Evolutionary conservation across 2,888 invertebrate species (phyloP).

Genomic region (Dexiosoma caninum): DNA sequence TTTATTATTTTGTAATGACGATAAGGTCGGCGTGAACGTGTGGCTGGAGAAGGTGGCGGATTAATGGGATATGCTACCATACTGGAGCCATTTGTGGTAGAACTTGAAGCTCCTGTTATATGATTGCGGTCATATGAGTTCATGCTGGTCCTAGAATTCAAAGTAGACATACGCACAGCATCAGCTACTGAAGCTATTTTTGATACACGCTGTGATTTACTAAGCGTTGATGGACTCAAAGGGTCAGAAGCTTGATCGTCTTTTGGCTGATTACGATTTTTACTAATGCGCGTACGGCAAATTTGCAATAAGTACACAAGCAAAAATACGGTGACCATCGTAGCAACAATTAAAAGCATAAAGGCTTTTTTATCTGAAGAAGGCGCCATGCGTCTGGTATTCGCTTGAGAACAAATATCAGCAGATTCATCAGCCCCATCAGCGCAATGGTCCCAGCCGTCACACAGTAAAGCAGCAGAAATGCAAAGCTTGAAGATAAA

Average conservation of each 20-base stretch:
- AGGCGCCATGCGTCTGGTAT: constrained; percentile 78
- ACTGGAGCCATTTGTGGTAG: constrained; percentile 78
- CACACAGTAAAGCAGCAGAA: constrained; percentile 83
- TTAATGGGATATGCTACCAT: constrained; percentile 87
- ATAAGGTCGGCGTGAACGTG: constrained; percentile 87
- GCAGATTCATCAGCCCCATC: constrained; percentile 89
- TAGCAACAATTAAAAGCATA: constrained; percentile 80
- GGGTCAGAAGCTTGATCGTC: constrained; percentile 84
- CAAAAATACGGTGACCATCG: constrained; percentile 80
- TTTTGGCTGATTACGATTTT: constrained; percentile 79
- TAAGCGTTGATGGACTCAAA: constrained; percentile 79
- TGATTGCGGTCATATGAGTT: constrained; percentile 85
- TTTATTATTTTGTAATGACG: constrained; percentile 87
- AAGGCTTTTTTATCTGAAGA: constrained; percentile 79
- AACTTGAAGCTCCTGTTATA: constrained; percentile 81
- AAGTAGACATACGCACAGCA: constrained; percentile 82
- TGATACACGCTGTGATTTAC: constrained; percentile 76
- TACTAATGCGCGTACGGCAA: constrained; percentile 79
- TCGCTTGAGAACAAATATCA: constrained; percentile 80
- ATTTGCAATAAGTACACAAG: constrained; percentile 80
- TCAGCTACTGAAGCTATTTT: constrained; percentile 79
- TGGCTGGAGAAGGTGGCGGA: constrained; percentile 94
- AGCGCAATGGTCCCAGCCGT: constrained; percentile 87
- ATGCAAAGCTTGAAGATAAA: constrained; percentile 80
- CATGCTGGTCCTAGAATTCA: constrained; percentile 81